A percentile compares a stretch with the other conserved stretches of the same genome.
phyloP scores from a whole-genome alignment of 2,888 invertebrate genomes.

The Horisme vitalbata region DNA sequence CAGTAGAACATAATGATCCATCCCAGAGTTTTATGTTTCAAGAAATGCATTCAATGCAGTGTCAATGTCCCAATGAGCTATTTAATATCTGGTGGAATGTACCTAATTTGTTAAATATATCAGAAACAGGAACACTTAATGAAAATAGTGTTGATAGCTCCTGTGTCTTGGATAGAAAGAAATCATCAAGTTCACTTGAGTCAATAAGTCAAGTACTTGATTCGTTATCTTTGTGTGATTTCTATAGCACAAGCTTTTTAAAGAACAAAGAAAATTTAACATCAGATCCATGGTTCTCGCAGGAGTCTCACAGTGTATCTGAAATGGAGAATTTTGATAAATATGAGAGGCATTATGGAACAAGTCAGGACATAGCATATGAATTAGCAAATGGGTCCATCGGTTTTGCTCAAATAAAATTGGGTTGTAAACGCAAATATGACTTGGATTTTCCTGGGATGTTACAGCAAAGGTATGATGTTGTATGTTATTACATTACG shows the following conservation, averaged over 20 bases:
- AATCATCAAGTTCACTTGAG: slow-evolving; percentile 37
- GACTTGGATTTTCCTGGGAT: slow-evolving; percentile 53
- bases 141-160: slow-evolving; percentile 30
- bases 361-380: slow-evolving; percentile 53
- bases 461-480: slow-evolving; percentile 54
- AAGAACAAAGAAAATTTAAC: slow-evolving; percentile 42
- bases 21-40: slow-evolving; percentile 40
- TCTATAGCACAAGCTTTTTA: slow-evolving; percentile 35
- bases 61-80: slow-evolving; percentile 34
- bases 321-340: slow-evolving; percentile 57
- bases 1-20: not conserved
- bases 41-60: slow-evolving; percentile 37
- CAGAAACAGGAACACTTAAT: slow-evolving; percentile 21
- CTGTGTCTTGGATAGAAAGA: too few species aligned
- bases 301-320: slow-evolving; percentile 60
- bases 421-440: slow-evolving; percentile 39
- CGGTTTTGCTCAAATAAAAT: slow-evolving; percentile 41
- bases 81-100: slow-evolving; percentile 71
- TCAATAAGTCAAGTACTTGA: slow-evolving; percentile 57
- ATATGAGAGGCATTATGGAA: slow-evolving; percentile 48
- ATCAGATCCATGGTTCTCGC: slow-evolving; percentile 57
- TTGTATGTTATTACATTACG: not conserved
- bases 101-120: slow-evolving; percentile 45
- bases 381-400: slow-evolving; percentile 48
- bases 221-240: slow-evolving; percentile 68